Evolutionary conservation across 2,797 vertebrate species (phyloP).

Genomic region (Anabas testudineus): DNA sequence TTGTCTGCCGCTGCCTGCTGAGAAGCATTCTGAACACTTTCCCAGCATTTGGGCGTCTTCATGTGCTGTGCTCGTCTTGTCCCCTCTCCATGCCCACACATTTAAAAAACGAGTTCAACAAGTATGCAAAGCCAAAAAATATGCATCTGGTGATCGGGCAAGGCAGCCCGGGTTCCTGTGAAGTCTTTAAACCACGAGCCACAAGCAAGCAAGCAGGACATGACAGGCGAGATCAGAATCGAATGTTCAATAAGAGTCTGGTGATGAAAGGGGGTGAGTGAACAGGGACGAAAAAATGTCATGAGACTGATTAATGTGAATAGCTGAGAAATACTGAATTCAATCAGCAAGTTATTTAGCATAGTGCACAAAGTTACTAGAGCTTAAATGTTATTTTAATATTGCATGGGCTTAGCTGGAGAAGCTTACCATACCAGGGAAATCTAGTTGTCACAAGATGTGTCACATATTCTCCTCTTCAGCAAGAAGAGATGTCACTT

Average conservation of each 20-base stretch:
- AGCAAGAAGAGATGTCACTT: conserved; percentile 44
- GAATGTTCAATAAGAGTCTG: conserved; percentile 58
- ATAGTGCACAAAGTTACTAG: conserved; percentile 30
- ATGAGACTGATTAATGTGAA: conserved; percentile 39
- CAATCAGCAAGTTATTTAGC: conserved; percentile 24
- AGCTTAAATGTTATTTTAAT: conserved; percentile 41
- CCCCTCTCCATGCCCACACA: conserved; percentile 77
- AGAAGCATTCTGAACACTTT: conserved; percentile 65
- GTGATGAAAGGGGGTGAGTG: conserved; percentile 14
- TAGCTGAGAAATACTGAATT: conserved; percentile 45
- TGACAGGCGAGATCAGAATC: conserved; percentile 64
- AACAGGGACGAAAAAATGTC: conserved; percentile 33
- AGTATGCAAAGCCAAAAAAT: conserved; percentile 81
- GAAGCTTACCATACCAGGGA: conserved; percentile 20
- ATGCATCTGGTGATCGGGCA: conserved; percentile 76
- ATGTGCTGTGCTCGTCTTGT: conserved; percentile 47
- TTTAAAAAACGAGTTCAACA: conserved; percentile 82
- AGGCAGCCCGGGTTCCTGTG: conserved; percentile 53
- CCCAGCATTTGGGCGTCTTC: conserved; percentile 80
- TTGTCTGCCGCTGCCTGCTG: conserved; percentile 26
- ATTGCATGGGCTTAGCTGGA: conserved; percentile 30
- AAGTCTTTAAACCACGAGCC: conserved; percentile 56
- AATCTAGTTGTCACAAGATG: conserved; percentile 48
- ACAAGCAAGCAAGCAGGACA: conserved; percentile 54
- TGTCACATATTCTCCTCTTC: conserved; percentile 55